These are phyloP conservation scores for Hemiscyllium ocellatum DNA, from an alignment of 2,113 vertebrate genomes.

Conservation along the genomic window DNA sequence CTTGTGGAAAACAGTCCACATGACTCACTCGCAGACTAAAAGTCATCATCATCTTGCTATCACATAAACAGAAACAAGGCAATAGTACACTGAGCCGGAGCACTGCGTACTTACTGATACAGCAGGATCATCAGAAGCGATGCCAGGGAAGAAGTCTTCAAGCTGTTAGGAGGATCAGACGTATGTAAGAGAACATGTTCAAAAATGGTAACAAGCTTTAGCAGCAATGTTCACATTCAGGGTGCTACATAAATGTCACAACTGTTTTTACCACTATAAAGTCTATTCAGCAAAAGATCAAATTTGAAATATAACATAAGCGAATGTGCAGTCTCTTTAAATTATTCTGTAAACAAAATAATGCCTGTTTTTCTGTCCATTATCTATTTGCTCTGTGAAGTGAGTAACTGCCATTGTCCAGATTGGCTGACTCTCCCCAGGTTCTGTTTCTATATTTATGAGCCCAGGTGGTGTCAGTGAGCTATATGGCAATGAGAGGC, in stretches of 20 bases:
- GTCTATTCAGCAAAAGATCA: background rate
- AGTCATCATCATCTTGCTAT: background rate
- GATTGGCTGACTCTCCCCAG: background rate
- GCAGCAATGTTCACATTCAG: background rate
- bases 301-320: background rate
- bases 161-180: constrained; percentile 8
- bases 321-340: background rate
- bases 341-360: background rate
- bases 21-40: constrained; percentile 9
- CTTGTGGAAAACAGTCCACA: background rate
- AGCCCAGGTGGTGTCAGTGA: background rate
- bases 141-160: constrained; percentile 25
- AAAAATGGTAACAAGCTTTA: background rate
- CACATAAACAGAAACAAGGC: background rate
- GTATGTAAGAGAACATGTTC: background rate
- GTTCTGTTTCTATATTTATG: background rate
- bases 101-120: constrained; percentile 10
- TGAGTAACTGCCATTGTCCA: background rate
- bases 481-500: background rate
- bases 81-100: background rate
- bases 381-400: background rate
- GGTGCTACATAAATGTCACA: background rate
- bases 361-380: background rate
- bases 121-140: constrained; percentile 22
- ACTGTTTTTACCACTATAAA: background rate